A percentile compares a stretch with the other conserved stretches of the same genome.
Conservation (phyloP, 2,113 vertebrate genomes). For the Mohoua ochrocephala region DNA sequence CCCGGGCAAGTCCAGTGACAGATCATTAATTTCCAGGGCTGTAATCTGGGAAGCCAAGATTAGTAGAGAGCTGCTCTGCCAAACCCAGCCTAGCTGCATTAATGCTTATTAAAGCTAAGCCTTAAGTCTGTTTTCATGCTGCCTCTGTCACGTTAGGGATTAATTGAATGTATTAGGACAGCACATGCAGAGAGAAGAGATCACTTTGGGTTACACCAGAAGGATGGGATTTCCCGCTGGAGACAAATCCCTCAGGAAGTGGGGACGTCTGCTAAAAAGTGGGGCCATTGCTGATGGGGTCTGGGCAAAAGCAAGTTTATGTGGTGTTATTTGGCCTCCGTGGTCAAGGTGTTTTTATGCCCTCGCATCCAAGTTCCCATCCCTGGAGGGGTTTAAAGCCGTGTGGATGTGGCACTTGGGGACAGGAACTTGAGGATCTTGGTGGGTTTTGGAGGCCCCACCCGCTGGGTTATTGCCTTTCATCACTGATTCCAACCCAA, state of each 20-base stretch:
- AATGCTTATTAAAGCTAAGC: slow-evolving; percentile 54
- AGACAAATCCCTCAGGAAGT: background rate
- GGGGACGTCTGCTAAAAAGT: background rate
- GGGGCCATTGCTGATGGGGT: background rate
- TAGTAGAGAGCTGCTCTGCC: slow-evolving; percentile 28
- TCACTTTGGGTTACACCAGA: background rate
- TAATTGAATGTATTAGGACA: background rate
- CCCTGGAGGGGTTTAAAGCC: background rate
- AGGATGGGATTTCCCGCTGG: background rate
- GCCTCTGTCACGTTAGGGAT: slow-evolving; percentile 26
- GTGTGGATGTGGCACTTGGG: background rate
- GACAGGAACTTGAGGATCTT: too few relatives aligned
- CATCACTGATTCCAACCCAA: background rate
- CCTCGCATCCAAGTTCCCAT: too few relatives aligned
- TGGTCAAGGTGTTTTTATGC: background rate
- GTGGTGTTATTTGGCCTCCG: rapidly evolving
- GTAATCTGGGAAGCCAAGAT: slow-evolving; percentile 57
- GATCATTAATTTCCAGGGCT: slow-evolving; percentile 70
- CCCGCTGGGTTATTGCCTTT: background rate
- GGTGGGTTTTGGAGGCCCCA: background rate
- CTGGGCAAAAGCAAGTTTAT: background rate
- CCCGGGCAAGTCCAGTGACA: slow-evolving; percentile 32
- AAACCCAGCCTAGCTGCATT: slow-evolving; percentile 13
- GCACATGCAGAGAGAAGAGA: background rate
- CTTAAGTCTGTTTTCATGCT: background rate